A percentile compares a stretch with the other conserved stretches of the same genome.
phyloP scores from a whole-genome alignment of 2,113 vertebrate species.

The Smithornis capensis region DNA sequence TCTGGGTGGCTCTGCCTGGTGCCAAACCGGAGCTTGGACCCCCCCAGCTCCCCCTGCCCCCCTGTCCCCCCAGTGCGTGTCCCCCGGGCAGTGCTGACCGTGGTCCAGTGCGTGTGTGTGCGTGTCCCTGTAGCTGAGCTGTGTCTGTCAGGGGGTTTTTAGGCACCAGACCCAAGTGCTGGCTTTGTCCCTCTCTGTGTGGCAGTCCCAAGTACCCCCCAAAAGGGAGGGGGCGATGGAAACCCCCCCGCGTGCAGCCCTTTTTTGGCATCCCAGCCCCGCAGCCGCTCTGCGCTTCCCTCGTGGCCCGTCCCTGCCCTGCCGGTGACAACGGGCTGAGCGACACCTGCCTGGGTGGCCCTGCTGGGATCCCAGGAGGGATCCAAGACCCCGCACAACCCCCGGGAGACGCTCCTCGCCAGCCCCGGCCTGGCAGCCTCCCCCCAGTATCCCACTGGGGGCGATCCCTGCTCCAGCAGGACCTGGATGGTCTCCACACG shows the following conservation, averaged over 20 bases:
- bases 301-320: neutral
- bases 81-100: neutral
- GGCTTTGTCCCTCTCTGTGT: constrained; percentile 4
- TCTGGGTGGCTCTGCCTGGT: neutral
- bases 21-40: neutral
- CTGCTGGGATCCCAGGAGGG: neutral
- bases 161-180: constrained; percentile 2
- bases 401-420: neutral
- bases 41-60: neutral
- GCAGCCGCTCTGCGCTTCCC: neutral
- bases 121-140: constrained; percentile 21
- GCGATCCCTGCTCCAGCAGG: neutral
- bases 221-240: neutral
- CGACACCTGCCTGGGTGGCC: neutral
- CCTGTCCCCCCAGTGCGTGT: neutral
- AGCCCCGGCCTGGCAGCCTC: neutral
- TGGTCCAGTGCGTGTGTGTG: neutral
- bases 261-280: neutral
- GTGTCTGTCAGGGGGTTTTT: neutral
- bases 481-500: fast-evolving
- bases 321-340: neutral
- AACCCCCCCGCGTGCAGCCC: neutral
- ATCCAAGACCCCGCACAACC: fast-evolving
- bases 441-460: neutral
- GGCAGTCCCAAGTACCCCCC: neutral